Conservation (phyloP, 1,140 invertebrate species). For the Eumaeus atala region DNA sequence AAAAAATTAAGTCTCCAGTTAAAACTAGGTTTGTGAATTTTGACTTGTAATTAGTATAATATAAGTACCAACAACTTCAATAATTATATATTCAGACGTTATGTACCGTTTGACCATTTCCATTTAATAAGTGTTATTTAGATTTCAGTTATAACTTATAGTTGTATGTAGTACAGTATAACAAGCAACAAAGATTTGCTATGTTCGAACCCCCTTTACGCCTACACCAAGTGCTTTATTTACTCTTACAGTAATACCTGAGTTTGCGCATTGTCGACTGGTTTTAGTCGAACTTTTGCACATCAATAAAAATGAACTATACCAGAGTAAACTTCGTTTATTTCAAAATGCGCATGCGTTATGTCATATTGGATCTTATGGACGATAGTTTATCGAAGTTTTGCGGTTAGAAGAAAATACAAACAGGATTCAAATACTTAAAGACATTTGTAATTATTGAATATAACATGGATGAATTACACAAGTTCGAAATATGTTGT, state of each 20-base stretch:
- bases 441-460: neutral
- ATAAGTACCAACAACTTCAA: no score
- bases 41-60: no score
- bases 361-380: slow-evolving; percentile 10
- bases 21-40: no score
- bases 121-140: no score
- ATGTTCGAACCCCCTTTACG: no score
- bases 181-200: no score
- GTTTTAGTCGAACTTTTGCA: slow-evolving; percentile 17
- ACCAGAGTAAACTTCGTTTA: slow-evolving; percentile 44
- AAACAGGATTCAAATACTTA: neutral
- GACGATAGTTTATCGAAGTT: slow-evolving; percentile 25
- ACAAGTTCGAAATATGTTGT: slow-evolving; percentile 53
- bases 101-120: no score
- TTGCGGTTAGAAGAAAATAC: slow-evolving; percentile 44
- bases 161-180: no score
- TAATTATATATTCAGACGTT: no score
- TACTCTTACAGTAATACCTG: neutral
- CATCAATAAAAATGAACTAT: slow-evolving; percentile 49
- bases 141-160: no score
- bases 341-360: slow-evolving; percentile 55
- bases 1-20: no score
- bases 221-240: no score
- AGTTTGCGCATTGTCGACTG: slow-evolving; percentile 16
- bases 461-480: slow-evolving; percentile 26